phyloP scores from a whole-genome alignment of 1,140 invertebrate genomes.

The Pogonomyrmex barbatus region DNA sequence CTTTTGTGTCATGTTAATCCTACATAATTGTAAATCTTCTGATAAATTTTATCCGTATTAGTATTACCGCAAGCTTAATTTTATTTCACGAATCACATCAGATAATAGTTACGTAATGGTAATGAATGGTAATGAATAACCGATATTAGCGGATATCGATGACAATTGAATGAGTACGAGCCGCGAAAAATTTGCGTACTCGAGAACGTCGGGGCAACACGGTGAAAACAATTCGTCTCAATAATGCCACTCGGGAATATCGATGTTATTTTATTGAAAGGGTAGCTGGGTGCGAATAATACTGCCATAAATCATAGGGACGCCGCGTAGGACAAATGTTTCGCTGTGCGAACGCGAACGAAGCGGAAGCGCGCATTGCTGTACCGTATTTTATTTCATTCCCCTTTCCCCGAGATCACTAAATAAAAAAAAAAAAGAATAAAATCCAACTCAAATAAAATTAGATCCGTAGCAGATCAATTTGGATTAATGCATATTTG shows the following conservation, averaged over 20 bases:
- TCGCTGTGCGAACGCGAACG: neutral
- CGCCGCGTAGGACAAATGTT: slow-evolving; percentile 46
- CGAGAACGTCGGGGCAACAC: slow-evolving; percentile 30
- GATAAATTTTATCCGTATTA: neutral
- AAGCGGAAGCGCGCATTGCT: slow-evolving; percentile 17
- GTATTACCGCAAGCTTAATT: neutral
- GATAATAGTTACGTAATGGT: neutral
- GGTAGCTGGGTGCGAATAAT: slow-evolving; percentile 51
- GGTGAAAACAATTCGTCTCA: slow-evolving; percentile 65
- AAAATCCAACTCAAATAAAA: slow-evolving; percentile 26
- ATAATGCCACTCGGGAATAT: slow-evolving; percentile 57
- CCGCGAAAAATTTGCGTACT: slow-evolving; percentile 50
- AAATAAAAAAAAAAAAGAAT: slow-evolving; percentile 11
- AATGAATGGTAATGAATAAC: slow-evolving; percentile 43
- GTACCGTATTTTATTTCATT: slow-evolving; percentile 41
- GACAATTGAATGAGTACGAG: neutral
- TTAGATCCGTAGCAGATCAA: neutral
- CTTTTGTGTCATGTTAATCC: neutral
- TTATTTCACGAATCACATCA: neutral
- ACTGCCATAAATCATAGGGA: slow-evolving; percentile 62
- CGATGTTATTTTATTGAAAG: slow-evolving; percentile 67
- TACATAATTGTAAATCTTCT: neutral
- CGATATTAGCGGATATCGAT: slow-evolving; percentile 24
- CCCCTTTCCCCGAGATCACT: slow-evolving; percentile 9
- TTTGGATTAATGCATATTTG: neutral